Percentiles rank a stretch among this genome's conserved stretches.
Evolutionary conservation across 2,888 invertebrate species (phyloP).

Genomic region (Cosmopolites sordidus): DNA sequence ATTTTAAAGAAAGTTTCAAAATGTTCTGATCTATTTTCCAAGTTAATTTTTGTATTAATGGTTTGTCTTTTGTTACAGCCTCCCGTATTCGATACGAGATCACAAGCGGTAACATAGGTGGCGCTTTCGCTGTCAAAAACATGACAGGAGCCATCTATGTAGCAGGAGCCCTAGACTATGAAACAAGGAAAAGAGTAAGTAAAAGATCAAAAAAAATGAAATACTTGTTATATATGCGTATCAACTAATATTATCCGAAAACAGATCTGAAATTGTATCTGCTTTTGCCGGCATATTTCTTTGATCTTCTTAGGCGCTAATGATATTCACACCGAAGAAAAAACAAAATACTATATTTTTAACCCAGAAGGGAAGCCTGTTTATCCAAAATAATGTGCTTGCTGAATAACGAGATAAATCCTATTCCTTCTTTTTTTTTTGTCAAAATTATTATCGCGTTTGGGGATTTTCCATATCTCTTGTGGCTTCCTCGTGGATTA

Average conservation of each 20-base stretch:
- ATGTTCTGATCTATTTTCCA: too few species aligned
- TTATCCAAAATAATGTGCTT: background rate
- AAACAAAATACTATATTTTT: background rate
- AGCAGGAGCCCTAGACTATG: constrained; percentile 94
- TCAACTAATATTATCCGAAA: background rate
- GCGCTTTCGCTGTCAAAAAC: constrained; percentile 95
- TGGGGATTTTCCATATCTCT: background rate
- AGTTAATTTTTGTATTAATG: background rate
- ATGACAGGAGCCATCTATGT: constrained; percentile 99
- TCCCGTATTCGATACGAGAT: constrained; percentile 99
- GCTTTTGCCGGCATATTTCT: background rate
- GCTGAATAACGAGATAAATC: background rate
- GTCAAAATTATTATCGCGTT: background rate
- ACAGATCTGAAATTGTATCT: background rate
- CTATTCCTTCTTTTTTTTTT: background rate
- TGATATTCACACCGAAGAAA: background rate
- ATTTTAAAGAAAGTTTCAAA: too few species aligned
- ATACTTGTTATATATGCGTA: background rate
- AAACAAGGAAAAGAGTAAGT: constrained; percentile 92
- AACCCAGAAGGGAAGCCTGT: background rate
- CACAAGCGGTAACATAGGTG: constrained; percentile 97
- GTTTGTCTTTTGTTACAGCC: constrained; percentile 57
- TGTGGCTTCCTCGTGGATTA: background rate
- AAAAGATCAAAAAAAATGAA: constrained; percentile 3
- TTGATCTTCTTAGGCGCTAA: background rate